Evolutionary conservation across 1,140 invertebrate genomes (phyloP).

Genomic region (Leptopilina boulardi): DNA sequence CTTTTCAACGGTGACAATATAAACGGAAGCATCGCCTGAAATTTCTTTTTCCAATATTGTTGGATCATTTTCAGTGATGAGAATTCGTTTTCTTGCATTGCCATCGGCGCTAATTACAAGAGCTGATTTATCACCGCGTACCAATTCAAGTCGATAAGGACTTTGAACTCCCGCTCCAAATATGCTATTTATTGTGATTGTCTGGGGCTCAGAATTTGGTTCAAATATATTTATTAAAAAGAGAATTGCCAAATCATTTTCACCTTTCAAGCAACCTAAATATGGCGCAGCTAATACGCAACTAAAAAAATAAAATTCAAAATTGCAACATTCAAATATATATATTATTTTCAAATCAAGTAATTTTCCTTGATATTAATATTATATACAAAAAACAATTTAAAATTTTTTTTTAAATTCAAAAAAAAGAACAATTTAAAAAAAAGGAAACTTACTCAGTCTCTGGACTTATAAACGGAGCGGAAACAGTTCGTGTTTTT

Average conservation of each 20-base stretch:
- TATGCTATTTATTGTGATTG: slow-evolving; percentile 68
- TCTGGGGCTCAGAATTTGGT: slow-evolving; percentile 57
- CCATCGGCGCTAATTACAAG: slow-evolving; percentile 49
- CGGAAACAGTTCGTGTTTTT: slow-evolving; percentile 78
- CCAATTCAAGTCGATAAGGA: slow-evolving; percentile 63
- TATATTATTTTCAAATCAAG: too few relatives aligned
- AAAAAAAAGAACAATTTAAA: neutral
- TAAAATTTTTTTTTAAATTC: too few relatives aligned
- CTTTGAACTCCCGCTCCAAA: slow-evolving; percentile 69
- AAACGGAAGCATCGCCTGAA: slow-evolving; percentile 59
- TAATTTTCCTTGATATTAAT: too few relatives aligned
- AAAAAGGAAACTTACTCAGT: slow-evolving; percentile 70
- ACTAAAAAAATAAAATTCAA: slow-evolving; percentile 69
- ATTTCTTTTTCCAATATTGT: slow-evolving; percentile 60
- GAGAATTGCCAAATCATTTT: slow-evolving; percentile 67
- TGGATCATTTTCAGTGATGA: slow-evolving; percentile 53
- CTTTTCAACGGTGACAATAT: slow-evolving; percentile 60
- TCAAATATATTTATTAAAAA: slow-evolving; percentile 69
- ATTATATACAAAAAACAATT: too few relatives aligned
- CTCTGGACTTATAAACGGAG: slow-evolving; percentile 80
- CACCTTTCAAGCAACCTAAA: slow-evolving; percentile 79
- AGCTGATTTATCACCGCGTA: slow-evolving; percentile 61
- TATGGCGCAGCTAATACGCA: slow-evolving; percentile 81
- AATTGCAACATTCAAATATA: slow-evolving; percentile 15
- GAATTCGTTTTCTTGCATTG: slow-evolving; percentile 59